Evolutionary conservation across 64 coral and sea anemone species (phyloP).

Genomic region (Montipora capricornis): DNA sequence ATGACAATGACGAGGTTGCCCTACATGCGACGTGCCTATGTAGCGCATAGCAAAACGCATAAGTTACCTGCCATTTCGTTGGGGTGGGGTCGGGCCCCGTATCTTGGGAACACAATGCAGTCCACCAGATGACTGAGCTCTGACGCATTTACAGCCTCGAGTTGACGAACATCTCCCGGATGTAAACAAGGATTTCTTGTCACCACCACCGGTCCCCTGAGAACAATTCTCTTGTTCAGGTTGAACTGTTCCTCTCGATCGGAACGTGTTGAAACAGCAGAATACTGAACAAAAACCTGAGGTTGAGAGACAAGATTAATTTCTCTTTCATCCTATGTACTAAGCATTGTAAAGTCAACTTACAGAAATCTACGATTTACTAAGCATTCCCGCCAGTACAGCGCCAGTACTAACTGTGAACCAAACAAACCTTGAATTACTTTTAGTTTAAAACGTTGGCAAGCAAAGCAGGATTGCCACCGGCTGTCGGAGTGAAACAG

Average conservation of each 20-base stretch:
- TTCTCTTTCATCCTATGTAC: too few species aligned
- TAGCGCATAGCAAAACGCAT: too few species aligned
- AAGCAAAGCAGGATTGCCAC: too few species aligned
- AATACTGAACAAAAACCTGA: slow-evolving; percentile 90
- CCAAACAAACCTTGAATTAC: too few species aligned
- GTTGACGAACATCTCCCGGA: slow-evolving; percentile 83
- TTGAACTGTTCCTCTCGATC: slow-evolving; percentile 65
- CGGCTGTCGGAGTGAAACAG: too few species aligned
- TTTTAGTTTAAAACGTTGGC: too few species aligned
- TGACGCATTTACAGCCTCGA: slow-evolving; percentile 69
- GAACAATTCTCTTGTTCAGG: slow-evolving; percentile 6
- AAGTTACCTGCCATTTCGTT: slow-evolving; percentile 88
- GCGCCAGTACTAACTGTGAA: too few species aligned
- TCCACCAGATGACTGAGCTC: slow-evolving; percentile 77
- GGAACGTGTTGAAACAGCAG: slow-evolving; percentile 46
- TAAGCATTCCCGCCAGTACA: too few species aligned
- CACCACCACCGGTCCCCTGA: slow-evolving; percentile 68
- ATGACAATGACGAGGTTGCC: too few species aligned
- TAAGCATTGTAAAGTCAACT: too few species aligned
- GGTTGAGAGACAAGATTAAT: neutral
- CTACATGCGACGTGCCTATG: too few species aligned
- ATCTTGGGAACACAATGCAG: slow-evolving; percentile 78
- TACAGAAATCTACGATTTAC: too few species aligned
- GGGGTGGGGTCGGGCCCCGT: slow-evolving; percentile 52
- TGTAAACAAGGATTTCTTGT: slow-evolving; percentile 91